These are phyloP conservation scores for Ramphastos sulfuratus DNA, from an alignment of 2,113 vertebrate species.

Conservation along the genomic window DNA sequence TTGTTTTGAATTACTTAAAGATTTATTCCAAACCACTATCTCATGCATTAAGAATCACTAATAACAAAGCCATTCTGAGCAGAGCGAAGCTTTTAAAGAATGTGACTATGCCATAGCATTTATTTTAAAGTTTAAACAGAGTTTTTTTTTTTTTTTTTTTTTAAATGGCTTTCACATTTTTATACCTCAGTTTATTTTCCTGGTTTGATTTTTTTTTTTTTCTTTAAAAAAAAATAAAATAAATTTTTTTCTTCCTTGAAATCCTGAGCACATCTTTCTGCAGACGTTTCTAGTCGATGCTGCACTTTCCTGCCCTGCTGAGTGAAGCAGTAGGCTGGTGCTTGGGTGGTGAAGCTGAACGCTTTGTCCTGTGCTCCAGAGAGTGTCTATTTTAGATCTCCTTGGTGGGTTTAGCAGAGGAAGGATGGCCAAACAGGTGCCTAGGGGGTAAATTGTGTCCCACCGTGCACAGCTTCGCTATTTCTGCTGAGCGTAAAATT, in stretches of 20 bases:
- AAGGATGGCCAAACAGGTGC: not conserved
- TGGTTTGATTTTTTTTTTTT: not conserved
- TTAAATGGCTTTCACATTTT: slow-evolving; percentile 66
- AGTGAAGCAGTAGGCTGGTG: not conserved
- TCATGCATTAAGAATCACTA: slow-evolving; percentile 78
- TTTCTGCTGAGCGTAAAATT: not conserved
- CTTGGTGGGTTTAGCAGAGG: not conserved
- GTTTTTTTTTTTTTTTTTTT: not conserved
- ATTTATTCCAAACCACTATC: slow-evolving; percentile 82
- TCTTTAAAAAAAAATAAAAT: no score
- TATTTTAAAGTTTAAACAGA: slow-evolving; percentile 55
- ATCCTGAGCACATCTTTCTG: not conserved
- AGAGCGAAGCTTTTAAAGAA: slow-evolving; percentile 73
- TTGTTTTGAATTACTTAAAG: slow-evolving; percentile 84
- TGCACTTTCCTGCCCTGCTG: not conserved
- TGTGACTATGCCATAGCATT: slow-evolving; percentile 38
- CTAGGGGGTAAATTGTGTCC: not conserved
- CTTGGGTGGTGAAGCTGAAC: not conserved
- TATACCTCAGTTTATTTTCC: slow-evolving; percentile 40
- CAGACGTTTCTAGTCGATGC: not conserved
- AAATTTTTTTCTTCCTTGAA: not conserved
- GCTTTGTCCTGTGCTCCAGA: not conserved
- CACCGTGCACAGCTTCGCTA: not conserved
- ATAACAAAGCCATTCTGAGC: slow-evolving; percentile 72
- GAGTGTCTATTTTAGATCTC: not conserved